These are phyloP conservation scores for Agonopterix heracliana DNA, from an alignment of 2,888 invertebrate genomes.

Conservation along the genomic window DNA sequence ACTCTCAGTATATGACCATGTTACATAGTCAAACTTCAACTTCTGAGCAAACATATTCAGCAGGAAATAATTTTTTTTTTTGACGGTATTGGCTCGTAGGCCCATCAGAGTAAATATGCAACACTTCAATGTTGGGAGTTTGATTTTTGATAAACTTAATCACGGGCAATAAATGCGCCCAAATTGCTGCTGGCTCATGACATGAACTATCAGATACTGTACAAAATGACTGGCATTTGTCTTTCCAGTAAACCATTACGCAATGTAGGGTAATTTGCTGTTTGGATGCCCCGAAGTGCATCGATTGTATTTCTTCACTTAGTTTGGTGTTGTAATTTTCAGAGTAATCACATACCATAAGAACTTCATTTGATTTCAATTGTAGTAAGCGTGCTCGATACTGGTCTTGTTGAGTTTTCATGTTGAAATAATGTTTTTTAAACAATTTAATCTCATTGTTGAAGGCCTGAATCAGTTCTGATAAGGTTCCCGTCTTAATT, in stretches of 20 bases:
- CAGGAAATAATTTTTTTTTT: constrained; percentile 22
- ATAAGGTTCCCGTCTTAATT: too few species aligned
- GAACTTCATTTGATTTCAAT: not conserved
- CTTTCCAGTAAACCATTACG: constrained; percentile 6
- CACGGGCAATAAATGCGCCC: constrained; percentile 18
- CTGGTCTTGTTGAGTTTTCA: not conserved
- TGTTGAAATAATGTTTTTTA: not conserved
- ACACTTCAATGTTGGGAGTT: constrained; percentile 11
- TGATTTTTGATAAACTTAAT: constrained; percentile 12
- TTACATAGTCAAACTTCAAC: constrained; percentile 14
- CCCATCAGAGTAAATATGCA: constrained; percentile 24
- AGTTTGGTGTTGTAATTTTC: not conserved
- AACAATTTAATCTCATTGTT: constrained; percentile 4
- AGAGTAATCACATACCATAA: constrained; percentile 6
- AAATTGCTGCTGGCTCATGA: not conserved
- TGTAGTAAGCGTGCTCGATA: not conserved
- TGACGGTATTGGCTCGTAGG: constrained; percentile 22
- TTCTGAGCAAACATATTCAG: constrained; percentile 13
- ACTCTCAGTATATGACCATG: constrained; percentile 22
- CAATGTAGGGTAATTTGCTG: not conserved
- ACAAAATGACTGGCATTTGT: constrained; percentile 5
- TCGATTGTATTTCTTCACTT: not conserved
- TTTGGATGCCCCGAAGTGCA: not conserved
- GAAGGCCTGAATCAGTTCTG: constrained; percentile 6
- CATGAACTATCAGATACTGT: not conserved